A percentile compares a stretch with the other conserved stretches of the same genome.
Conservation (phyloP, 2,113 vertebrate genomes). For the Acanthochromis polyacanthus region DNA sequence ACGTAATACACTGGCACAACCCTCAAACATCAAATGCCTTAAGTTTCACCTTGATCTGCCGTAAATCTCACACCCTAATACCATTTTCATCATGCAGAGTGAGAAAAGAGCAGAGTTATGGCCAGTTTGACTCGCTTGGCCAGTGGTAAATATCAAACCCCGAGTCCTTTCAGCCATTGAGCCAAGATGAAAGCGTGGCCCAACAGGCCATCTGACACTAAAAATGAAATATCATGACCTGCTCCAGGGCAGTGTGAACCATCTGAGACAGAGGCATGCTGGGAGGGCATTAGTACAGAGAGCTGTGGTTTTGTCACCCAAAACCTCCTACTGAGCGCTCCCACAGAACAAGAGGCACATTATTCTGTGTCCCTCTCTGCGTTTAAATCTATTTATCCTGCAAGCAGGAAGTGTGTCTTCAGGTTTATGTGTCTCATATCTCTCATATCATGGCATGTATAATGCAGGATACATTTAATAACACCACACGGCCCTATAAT, state of each 20-base stretch:
- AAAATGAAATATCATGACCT: conserved; percentile 72
- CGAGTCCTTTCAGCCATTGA: conserved; percentile 50
- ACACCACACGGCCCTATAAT: neutral
- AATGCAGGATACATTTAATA: neutral
- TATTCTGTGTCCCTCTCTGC: conserved; percentile 37
- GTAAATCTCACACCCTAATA: conserved; percentile 25
- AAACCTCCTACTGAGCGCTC: conserved; percentile 46
- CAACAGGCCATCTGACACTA: conserved; percentile 60
- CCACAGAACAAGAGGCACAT: conserved; percentile 15
- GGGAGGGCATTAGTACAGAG: conserved; percentile 71
- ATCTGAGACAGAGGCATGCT: conserved; percentile 57
- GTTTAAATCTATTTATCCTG: conserved; percentile 24
- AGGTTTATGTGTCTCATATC: neutral
- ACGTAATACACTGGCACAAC: neutral
- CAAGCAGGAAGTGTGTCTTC: neutral
- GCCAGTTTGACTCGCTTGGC: conserved; percentile 57
- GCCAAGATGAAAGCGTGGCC: conserved; percentile 64
- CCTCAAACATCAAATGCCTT: conserved; percentile 1
- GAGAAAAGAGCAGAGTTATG: conserved; percentile 34
- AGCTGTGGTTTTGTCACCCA: conserved; percentile 64
- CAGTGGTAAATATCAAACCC: conserved; percentile 75
- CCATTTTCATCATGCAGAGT: conserved; percentile 19
- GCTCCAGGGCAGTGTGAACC: conserved; percentile 60
- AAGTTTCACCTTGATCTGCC: conserved; percentile 19
- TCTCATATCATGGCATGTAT: neutral